Evolutionary conservation across 2,113 vertebrate species (phyloP), one percentile per base, ranked within the genome.

Genomic region (Aspidoscelis tigris): DNA sequence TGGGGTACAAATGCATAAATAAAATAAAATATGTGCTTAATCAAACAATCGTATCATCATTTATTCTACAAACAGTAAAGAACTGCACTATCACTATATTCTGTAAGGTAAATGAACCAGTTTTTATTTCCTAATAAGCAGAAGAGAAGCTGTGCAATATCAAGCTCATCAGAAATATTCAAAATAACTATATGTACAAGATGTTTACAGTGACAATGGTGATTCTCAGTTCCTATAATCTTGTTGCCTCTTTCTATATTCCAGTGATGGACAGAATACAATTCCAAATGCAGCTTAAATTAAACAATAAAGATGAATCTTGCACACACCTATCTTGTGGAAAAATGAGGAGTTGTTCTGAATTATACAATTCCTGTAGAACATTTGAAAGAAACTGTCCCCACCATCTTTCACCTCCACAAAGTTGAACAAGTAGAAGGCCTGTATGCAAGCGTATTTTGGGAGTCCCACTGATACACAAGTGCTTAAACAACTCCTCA

Each of bases 371-470:
- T 91, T 99, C 99, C 92, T 99, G 98, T 86, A 99, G 96, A 1
- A 99, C 99, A 0, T 99, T 99, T 64, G 99, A 99, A 69, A 99
- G 97, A 93, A 99, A 99, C 86, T 99, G 98, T 53, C 99, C 99
- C 99, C 99, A 99, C 99, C 99, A 99, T 79, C 97, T 96, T 95
- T 99, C 99, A 3, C 97, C 98, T 80, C 98, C 98, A 90, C 98
- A 99, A 0, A 99, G 96, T 87, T 99, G 99, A 88, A 99, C 99
- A 86, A 99, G 95, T 50, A 99, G 94, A 90, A 99, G 97, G 20
- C 99, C 99, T 2, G 99, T 97, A 22, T 99, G 98, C 83, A 99
- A 90, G 0, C 99, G 96, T 89, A 99, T 99, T 94, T 99, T 99
- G 11, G 99, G 99, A 1, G 99, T 99, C 78, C 99, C 99, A 82